Base-by-base conservation (phyloP, 2,797 vertebrate genomes). In the Paramormyrops hopkinsi region DNA sequence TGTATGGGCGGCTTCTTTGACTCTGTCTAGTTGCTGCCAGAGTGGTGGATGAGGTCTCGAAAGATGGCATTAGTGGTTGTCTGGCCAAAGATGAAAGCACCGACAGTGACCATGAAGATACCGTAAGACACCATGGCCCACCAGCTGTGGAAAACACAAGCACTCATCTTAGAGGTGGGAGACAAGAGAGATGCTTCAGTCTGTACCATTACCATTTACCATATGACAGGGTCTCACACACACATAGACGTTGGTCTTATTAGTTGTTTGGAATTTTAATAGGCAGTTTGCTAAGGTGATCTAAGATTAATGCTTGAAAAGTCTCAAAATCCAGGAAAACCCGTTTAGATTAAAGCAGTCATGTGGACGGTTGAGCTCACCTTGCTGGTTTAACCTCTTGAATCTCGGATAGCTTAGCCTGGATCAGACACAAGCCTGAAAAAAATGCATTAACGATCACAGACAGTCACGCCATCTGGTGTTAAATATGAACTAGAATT, bases 81-180 rank as follows among this genome's bases (percentile, higher is more conserved):
- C 93, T 99, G 97, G 91, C 98, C 98, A 0, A 99, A 99, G 94
- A 99, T 97, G 95, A 99, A 99, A 0, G 97, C 95, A 92, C 98
- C 98, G 0, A 97, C 92, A 7, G 96, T 97, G 88, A 99, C 97
- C 96, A 98, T 97, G 92, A 97, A 92, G 44, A 97, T 94, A n/a
- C 97, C 97, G 0, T 97, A 97, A 91, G 92, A 69, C 89, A 99
- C 95, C 93, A 96, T 91, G 0, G 91, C 95, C 92, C 98, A 97
- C 97, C 98, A 98, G 93, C 98, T 99, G 93, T 29, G 87, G n/a
- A 79, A 33, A 25, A 48, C 12, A 59, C 88, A 46, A 73, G 53
- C 29, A 85, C 3, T 41, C 33, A 33, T 22, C 65, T 41, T 44
- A 83, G 85, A 37, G 46, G 50, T 46, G 51, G 37, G 19, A 4